These are phyloP conservation scores for Pelosia muscerda DNA, from an alignment of 2,888 invertebrate genomes.

Conservation along the genomic window DNA sequence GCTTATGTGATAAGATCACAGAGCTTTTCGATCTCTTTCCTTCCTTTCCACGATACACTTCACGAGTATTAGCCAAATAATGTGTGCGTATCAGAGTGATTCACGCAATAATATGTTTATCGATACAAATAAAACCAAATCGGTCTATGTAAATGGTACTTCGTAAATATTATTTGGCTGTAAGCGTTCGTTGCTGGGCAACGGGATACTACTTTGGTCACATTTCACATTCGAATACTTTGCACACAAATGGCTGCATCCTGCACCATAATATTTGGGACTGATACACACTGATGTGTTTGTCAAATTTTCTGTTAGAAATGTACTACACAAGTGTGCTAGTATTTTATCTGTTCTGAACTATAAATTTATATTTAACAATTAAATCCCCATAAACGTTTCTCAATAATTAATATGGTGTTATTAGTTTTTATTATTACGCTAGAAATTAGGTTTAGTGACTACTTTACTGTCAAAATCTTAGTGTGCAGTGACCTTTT, in stretches of 20 bases:
- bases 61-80: neutral
- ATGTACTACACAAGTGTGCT: too few species aligned
- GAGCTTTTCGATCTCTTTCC: too few species aligned
- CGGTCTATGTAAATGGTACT: constrained; percentile 28
- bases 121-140: constrained; percentile 34
- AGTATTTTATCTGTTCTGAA: too few species aligned
- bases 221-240: constrained; percentile 49
- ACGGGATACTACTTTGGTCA: constrained; percentile 34
- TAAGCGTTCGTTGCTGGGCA: constrained; percentile 48
- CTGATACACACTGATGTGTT: constrained; percentile 30
- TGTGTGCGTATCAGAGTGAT: neutral
- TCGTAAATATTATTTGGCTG: constrained; percentile 42
- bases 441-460: too few species aligned
- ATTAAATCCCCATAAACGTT: too few species aligned
- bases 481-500: constrained; percentile 41
- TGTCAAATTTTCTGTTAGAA: neutral
- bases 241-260: constrained; percentile 56
- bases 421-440: too few species aligned
- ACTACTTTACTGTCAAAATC: neutral
- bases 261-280: constrained; percentile 28
- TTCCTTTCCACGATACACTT: too few species aligned
- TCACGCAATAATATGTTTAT: constrained; percentile 15
- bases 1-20: too few species aligned
- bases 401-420: too few species aligned
- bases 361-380: too few species aligned